Percentiles rank a stretch among this genome's conserved stretches.
Evolutionary conservation across 2,797 vertebrate species (phyloP).

Genomic region (Sternarchorhynchus goeldii): DNA sequence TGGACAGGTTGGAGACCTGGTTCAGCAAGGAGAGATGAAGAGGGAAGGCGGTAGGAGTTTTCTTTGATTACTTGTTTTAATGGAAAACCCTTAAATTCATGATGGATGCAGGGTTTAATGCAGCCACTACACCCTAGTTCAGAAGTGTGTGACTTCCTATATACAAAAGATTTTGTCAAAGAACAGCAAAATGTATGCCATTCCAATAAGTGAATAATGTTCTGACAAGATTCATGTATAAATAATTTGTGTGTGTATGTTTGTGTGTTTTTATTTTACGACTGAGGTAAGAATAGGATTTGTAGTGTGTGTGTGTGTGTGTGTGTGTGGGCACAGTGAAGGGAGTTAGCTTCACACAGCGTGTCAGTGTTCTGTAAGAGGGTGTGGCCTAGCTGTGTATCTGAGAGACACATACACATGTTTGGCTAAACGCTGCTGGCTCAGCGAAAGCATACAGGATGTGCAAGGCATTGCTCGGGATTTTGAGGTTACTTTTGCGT

Average conservation of each 20-base stretch:
- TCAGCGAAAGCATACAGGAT: conserved; percentile 41
- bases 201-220: too few species aligned
- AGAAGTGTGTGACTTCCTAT: conserved; percentile 5
- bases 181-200: neutral
- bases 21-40: conserved; percentile 28
- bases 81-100: conserved; percentile 41
- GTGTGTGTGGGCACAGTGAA: neutral
- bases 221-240: too few species aligned
- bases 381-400: conserved; percentile 26
- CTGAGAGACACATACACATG: conserved; percentile 24
- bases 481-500: neutral
- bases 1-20: conserved; percentile 26
- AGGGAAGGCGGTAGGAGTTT: conserved; percentile 25
- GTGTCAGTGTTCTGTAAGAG: conserved; percentile 6
- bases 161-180: neutral
- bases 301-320: conserved; percentile 11
- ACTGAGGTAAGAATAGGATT: too few species aligned
- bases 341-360: conserved; percentile 5
- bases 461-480: neutral
- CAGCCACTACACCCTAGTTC: conserved; percentile 38
- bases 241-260: too few species aligned
- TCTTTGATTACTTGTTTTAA: conserved; percentile 49
- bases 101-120: conserved; percentile 23
- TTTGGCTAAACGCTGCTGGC: conserved; percentile 29
- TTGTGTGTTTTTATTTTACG: too few species aligned